phyloP scores from a whole-genome alignment of 2,113 vertebrate species.

The Labeo catla region DNA sequence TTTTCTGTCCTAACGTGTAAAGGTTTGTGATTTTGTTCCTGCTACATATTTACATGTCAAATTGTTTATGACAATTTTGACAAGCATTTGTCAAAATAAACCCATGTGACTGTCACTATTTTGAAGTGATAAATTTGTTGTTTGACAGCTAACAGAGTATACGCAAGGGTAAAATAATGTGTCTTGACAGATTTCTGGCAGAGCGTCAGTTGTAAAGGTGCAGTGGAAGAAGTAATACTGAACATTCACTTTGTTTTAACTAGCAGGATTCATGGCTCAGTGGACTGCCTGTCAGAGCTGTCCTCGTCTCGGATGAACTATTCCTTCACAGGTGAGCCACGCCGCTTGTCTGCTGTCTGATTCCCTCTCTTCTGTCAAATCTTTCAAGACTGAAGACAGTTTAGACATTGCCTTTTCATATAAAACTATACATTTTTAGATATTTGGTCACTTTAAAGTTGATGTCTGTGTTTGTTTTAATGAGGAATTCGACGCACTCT shows the following conservation, averaged over 20 bases:
- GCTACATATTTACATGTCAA: background rate
- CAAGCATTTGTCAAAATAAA: constrained; percentile 35
- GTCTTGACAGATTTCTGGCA: constrained; percentile 23
- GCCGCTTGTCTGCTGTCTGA: background rate
- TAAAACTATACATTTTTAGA: background rate
- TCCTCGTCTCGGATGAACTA: constrained; percentile 81
- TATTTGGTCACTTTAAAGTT: constrained; percentile 35
- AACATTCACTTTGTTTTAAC: constrained; percentile 38
- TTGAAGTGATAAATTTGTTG: constrained; percentile 11
- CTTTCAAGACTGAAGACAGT: background rate
- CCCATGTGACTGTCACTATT: constrained; percentile 31
- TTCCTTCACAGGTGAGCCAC: constrained; percentile 81
- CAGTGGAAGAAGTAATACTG: constrained; percentile 7
- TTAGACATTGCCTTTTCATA: constrained; percentile 22
- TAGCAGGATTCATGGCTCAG: constrained; percentile 86
- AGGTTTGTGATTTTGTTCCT: background rate
- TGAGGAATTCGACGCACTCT: constrained; percentile 83
- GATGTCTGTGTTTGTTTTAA: constrained; percentile 40
- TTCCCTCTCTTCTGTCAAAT: background rate
- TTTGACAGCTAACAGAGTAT: constrained; percentile 18
- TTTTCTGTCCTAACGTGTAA: background rate
- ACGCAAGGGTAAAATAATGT: constrained; percentile 15
- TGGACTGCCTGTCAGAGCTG: constrained; percentile 90
- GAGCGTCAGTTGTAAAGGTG: constrained; percentile 12
- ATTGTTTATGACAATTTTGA: constrained; percentile 32